phyloP scores from a whole-genome alignment of 92 coral and sea anemone genomes.

The Bergia puertoricense region DNA sequence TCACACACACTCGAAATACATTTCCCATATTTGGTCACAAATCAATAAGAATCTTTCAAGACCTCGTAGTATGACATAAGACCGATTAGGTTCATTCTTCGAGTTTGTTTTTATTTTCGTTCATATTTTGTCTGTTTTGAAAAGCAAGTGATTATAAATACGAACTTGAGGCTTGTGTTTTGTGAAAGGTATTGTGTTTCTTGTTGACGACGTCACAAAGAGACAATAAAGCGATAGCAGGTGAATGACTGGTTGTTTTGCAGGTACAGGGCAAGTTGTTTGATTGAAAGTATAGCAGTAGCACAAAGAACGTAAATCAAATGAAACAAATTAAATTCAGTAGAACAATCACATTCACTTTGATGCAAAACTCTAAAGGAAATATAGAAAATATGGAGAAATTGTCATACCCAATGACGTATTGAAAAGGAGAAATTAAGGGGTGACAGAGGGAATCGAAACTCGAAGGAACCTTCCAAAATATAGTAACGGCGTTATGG shows the following conservation, averaged over 20 bases:
- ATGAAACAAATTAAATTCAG: too few relatives aligned
- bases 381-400: too few relatives aligned
- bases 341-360: too few relatives aligned
- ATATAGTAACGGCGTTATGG: too few relatives aligned
- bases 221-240: not conserved
- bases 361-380: too few relatives aligned
- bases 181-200: not conserved
- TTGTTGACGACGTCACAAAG: not conserved
- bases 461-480: too few relatives aligned
- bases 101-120: not conserved
- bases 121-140: not conserved
- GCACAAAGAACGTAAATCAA: too few relatives aligned
- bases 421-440: too few relatives aligned
- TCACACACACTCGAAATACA: constrained; percentile 5
- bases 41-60: not conserved
- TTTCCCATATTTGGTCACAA: not conserved
- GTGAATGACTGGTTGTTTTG: constrained; percentile 18
- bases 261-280: not conserved
- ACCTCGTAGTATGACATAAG: not conserved
- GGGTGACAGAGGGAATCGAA: too few relatives aligned
- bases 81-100: not conserved
- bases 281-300: not conserved
- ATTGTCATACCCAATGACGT: too few relatives aligned
- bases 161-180: not conserved
- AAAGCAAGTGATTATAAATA: not conserved